Evolutionary conservation across 2,888 invertebrate genomes (phyloP).

Genomic region (Drosophila putrida): DNA sequence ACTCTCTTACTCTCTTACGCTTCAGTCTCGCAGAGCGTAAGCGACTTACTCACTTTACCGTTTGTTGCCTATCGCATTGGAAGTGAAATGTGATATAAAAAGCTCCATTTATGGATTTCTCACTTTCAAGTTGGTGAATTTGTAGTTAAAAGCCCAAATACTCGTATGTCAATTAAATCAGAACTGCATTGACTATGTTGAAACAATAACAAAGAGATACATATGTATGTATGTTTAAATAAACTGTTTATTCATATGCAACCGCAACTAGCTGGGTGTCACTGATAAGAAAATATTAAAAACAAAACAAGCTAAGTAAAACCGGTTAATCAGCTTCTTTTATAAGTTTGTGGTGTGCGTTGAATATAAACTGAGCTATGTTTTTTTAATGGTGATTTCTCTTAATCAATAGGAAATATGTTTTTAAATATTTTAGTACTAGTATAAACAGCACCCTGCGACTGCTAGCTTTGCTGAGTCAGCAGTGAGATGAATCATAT

Average conservation of each 20-base stretch:
- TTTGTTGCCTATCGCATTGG: constrained; percentile 56
- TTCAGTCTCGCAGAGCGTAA: constrained; percentile 14
- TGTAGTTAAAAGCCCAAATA: background rate
- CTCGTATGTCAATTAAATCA: background rate
- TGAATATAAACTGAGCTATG: background rate
- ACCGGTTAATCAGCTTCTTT: constrained; percentile 51
- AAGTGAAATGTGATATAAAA: constrained; percentile 20
- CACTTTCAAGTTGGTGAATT: constrained; percentile 2
- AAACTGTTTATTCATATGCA: background rate
- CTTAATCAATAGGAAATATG: background rate
- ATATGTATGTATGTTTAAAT: background rate
- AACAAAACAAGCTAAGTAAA: constrained; percentile 25
- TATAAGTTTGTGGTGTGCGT: background rate
- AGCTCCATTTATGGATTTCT: constrained; percentile 25
- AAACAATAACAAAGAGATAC: constrained; percentile 1
- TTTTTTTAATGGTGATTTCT: constrained; percentile 1
- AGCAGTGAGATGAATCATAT: constrained; percentile 43
- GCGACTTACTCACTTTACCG: constrained; percentile 70
- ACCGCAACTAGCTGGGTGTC: constrained; percentile 1
- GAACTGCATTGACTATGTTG: background rate
- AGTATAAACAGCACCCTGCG: background rate
- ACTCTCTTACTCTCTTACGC: constrained; percentile 11
- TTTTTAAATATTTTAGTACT: background rate
- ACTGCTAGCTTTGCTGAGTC: constrained; percentile 34
- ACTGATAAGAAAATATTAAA: constrained; percentile 43